Conservation (phyloP, 2,113 vertebrate genomes). For the Sciurus niger region DNA sequence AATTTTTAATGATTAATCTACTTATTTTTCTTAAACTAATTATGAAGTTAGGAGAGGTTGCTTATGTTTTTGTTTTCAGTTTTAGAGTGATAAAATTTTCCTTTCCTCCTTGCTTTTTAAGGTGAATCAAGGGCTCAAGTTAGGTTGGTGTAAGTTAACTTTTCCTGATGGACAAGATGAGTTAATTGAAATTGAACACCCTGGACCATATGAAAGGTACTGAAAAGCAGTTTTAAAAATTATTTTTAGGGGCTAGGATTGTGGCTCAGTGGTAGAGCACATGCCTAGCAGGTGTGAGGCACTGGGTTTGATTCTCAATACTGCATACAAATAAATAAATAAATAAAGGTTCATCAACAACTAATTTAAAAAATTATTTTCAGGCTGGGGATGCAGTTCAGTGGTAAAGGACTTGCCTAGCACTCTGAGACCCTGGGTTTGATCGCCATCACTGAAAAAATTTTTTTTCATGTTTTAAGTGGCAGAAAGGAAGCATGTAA, state of each 20-base stretch:
- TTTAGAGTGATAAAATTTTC: slow-evolving; percentile 58
- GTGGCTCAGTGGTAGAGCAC: background rate
- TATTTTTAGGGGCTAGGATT: background rate
- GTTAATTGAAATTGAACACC: slow-evolving; percentile 85
- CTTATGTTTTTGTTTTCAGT: background rate
- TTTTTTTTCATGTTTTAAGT: background rate
- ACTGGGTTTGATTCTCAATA: background rate
- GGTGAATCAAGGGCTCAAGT: slow-evolving; percentile 80
- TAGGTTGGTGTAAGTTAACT: slow-evolving; percentile 88
- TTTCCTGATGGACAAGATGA: slow-evolving; percentile 86
- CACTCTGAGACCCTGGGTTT: background rate
- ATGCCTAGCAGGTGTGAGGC: background rate
- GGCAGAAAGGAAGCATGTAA: background rate
- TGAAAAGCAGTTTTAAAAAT: slow-evolving; percentile 48
- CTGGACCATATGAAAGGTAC: slow-evolving; percentile 89
- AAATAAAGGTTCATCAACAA: too few relatives aligned
- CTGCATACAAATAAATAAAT: too few relatives aligned
- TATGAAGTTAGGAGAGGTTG: background rate
- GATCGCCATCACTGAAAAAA: background rate
- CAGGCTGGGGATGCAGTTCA: background rate
- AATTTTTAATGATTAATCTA: slow-evolving; percentile 48
- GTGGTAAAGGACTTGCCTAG: background rate
- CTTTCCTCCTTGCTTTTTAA: slow-evolving; percentile 78
- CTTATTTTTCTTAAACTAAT: slow-evolving; percentile 34
- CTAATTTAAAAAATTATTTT: too few relatives aligned